Evolutionary conservation across 2,113 vertebrate species (phyloP), one percentile per base, ranked within the genome.

Genomic region (Macroglossus sobrinus): DNA sequence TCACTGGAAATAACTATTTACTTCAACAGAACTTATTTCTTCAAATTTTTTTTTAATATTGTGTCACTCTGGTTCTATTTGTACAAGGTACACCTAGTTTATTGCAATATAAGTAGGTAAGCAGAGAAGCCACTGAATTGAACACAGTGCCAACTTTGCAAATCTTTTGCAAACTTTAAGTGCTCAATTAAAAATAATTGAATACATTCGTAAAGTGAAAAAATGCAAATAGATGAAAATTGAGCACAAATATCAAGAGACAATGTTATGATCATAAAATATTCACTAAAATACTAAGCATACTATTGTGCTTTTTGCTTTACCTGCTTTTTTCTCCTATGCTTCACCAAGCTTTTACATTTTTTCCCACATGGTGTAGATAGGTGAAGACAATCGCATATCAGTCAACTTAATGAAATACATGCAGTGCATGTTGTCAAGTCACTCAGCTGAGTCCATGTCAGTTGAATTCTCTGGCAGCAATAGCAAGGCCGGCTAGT

Each of bases 341-440:
- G 55, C 59, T 72, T 97, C 86, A 79, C 86, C 69, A 59, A 69
- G 63, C 75, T 97, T 97, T 97, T 96, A 92, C 91, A 89, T 97
- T 97, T 88, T 84, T 26, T 43, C 75, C 91, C 93, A 71, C 84
- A 89, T 94, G 35, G 79, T 96, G 47, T 84, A 95, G 79, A 97
- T 95, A 97, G 81, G 95, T 97, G 95, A 98, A 74, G 87, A 95
- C 97, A 72, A 71, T 82, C 97, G 89, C 97, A 92, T 96, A 97
- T 97, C 93, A 98, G 95, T 95, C 82, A 98, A 79, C 72, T 96
- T 97, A 98, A 93, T 97, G 95, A 88, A 96, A 97, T 97, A 94
- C n/a, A 71, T 79, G 53, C 68, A 97, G 92, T 97, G 79, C 95
- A 82, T 82, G 47, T 84, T 98, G 94, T 96, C 95, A 97, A 81